Conservation (phyloP, 1,140 invertebrate species). For the Venustaconcha ellipsiformis region DNA sequence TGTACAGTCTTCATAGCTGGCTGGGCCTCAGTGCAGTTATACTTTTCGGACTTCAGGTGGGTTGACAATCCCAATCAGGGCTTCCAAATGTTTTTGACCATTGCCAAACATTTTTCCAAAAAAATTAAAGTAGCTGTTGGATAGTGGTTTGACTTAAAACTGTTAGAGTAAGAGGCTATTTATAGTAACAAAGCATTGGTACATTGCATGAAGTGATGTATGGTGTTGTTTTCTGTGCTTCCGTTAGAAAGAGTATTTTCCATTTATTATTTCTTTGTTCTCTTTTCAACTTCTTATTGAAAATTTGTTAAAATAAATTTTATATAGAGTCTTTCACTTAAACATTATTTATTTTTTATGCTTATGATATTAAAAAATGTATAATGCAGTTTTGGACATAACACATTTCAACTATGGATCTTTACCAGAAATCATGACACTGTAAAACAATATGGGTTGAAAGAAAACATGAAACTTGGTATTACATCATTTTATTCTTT, state of each 20-base stretch:
- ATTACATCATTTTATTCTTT: too few relatives aligned
- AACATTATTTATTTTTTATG: too few relatives aligned
- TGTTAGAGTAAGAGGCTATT: background rate
- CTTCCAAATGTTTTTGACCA: background rate
- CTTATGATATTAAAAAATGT: too few relatives aligned
- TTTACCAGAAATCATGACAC: too few relatives aligned
- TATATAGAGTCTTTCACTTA: too few relatives aligned
- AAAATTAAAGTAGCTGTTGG: background rate
- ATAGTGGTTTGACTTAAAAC: background rate
- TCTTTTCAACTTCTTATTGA: too few relatives aligned
- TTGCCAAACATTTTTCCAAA: background rate
- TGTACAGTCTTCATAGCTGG: slow-evolving; percentile 90
- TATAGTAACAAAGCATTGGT: background rate
- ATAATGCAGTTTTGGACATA: too few relatives aligned
- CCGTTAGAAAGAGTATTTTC: background rate
- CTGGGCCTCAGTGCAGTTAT: slow-evolving; percentile 82
- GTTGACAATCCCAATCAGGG: background rate
- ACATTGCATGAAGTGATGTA: background rate
- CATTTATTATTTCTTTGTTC: too few relatives aligned
- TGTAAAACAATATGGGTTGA: too few relatives aligned
- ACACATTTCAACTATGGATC: too few relatives aligned
- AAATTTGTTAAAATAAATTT: too few relatives aligned
- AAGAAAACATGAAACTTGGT: too few relatives aligned
- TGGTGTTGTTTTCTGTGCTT: background rate
- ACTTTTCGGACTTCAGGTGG: slow-evolving; percentile 82